phyloP scores from a whole-genome alignment of 30 jellyfish, hydroid and myxozoan species.

The Aurelia aurita complex sp. Pacific region DNA sequence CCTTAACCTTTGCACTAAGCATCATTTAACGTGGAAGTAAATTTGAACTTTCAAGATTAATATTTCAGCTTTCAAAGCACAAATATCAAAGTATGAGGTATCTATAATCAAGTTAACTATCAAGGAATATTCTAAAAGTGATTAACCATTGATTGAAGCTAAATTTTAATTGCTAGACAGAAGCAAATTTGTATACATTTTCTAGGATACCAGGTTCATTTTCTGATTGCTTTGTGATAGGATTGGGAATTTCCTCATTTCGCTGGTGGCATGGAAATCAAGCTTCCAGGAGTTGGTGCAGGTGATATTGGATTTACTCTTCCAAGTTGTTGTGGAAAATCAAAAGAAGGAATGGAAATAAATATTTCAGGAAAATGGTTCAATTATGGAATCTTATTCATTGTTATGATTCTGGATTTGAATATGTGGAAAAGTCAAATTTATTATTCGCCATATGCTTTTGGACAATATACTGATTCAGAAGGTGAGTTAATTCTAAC shows the following conservation, averaged over 20 bases:
- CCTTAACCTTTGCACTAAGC: too few species aligned
- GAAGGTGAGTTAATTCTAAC: slow-evolving; percentile 21
- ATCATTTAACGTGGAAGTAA: too few species aligned
- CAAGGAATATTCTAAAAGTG: too few species aligned
- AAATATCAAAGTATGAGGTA: too few species aligned
- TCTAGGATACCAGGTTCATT: too few species aligned
- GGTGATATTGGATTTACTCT: slow-evolving; percentile 4
- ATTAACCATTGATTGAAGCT: too few species aligned
- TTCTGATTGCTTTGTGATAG: not conserved
- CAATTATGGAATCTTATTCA: slow-evolving; percentile 54
- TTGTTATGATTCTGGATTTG: slow-evolving; percentile 53
- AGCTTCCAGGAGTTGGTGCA: slow-evolving; percentile 57
- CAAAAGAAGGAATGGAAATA: slow-evolving; percentile 17
- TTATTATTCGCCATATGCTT: slow-evolving; percentile 39
- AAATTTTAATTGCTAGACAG: too few species aligned
- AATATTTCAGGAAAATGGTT: slow-evolving; percentile 65
- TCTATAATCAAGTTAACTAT: too few species aligned
- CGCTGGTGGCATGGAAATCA: slow-evolving; percentile 27
- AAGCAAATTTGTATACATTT: too few species aligned
- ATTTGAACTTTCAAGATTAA: too few species aligned
- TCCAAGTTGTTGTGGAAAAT: slow-evolving; percentile 24
- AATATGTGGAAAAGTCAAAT: slow-evolving; percentile 65
- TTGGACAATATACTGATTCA: slow-evolving; percentile 56
- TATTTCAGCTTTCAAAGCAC: too few species aligned
- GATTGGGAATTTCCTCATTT: slow-evolving; percentile 80